Base-by-base conservation (phyloP, 2,888 invertebrate species). In the Agonopterix arenella region DNA sequence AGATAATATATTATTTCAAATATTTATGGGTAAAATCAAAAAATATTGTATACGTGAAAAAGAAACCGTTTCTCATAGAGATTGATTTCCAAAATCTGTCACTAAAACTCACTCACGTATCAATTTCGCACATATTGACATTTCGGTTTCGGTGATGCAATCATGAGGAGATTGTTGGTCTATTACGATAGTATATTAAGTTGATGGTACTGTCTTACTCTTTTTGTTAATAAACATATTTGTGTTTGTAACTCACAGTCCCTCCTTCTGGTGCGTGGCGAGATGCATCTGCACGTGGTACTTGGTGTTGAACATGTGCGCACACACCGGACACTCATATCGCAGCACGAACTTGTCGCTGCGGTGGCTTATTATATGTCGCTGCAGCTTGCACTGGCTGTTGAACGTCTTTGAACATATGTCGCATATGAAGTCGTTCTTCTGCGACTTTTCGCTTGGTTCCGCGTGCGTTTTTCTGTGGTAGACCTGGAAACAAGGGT, bases 311-410 rank as follows among this genome's bases (percentile, higher is more conserved):
- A 88, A 88, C 79, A 86, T 80, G 58, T 88, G 86, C 37, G 88
- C 88, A 52, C 88, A 88, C 3, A 88, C 88, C 0, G 88, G 88
- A 8, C 88, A 88, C 71, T 88, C 88, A 76, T 84, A 88, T 0
- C 82, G 62, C 8, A 81, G 59, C 18, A 78, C 68, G 63, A 63
- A 84, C 42, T 64, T 61, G 49, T 67, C 74, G 2, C 59, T 58
- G 4, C 71, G 57, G 56, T 84, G 85, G 28, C 72, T 67, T 9
- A 65, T 61, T 1, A 78, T 49, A 56, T 86, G 86, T 4, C 80
- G 61, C 53, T 74, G 73, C 11, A 88, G 64, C 51, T 86, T 86
- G 62, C 80, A 70, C 7, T 73, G 68, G 1, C 81, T 76, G 54
- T 64, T 64, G 73, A 86, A 88, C 0, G 73, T 62, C 54, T 82